Evolutionary conservation across 30 jellyfish, hydroid and myxozoan genomes (phyloP).

Genomic region (Aurelia coerulea): DNA sequence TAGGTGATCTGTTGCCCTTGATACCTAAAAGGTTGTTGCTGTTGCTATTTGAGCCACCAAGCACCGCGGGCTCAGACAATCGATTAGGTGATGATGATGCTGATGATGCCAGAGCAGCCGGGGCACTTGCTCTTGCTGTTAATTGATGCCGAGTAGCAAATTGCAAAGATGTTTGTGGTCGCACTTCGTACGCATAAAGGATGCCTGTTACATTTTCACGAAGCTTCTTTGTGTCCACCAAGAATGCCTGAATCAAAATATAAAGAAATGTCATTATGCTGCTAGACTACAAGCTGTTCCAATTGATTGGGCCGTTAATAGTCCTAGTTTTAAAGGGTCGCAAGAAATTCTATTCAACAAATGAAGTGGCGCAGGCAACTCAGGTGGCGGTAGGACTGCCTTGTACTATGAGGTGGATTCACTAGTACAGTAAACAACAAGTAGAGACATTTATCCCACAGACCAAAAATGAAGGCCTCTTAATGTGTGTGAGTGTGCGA

Average conservation of each 20-base stretch:
- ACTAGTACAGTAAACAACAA: no score
- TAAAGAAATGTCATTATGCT: no score
- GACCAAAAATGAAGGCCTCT: no score
- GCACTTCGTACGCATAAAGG: conserved; percentile 81
- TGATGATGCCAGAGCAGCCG: conserved; percentile 31
- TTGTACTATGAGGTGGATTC: no score
- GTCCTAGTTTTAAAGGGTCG: no score
- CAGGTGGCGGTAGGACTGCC: no score
- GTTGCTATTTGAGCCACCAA: conserved; percentile 46
- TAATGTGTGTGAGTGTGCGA: no score
- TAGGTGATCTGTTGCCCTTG: conserved; percentile 28
- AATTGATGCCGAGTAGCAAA: neutral
- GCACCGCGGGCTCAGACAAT: conserved; percentile 55
- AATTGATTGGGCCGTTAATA: no score
- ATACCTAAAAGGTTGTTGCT: neutral
- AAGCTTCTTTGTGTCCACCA: conserved; percentile 70
- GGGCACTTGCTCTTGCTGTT: conserved; percentile 15
- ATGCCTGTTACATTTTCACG: conserved; percentile 64
- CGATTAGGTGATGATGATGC: conserved; percentile 8
- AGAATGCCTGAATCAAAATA: conserved; percentile 23
- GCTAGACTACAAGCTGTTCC: no score
- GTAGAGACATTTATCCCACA: no score
- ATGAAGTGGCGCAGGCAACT: no score
- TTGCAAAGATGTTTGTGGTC: conserved; percentile 4
- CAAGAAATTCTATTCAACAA: no score